Percentiles rank a stretch among this genome's conserved stretches.
Evolutionary conservation across 2,113 vertebrate species (phyloP).

Genomic region (Elachura formosa): DNA sequence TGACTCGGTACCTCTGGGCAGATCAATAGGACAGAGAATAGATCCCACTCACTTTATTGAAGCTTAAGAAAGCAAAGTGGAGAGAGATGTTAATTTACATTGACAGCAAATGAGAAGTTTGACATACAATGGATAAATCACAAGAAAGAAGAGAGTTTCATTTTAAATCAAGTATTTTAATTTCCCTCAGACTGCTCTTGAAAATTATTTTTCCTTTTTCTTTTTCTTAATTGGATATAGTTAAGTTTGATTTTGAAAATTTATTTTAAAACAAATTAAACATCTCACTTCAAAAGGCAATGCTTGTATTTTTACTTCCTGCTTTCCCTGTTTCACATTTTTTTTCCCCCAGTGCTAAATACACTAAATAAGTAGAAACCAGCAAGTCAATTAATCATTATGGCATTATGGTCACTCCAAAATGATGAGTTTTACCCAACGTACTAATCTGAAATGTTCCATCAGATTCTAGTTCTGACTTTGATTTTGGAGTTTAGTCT

Average conservation of each 20-base stretch:
- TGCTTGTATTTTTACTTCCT: background rate
- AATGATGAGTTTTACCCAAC: background rate
- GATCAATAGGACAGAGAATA: background rate
- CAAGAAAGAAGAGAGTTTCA: background rate
- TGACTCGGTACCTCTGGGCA: background rate
- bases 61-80: background rate
- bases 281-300: background rate
- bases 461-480: background rate
- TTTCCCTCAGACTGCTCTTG: background rate
- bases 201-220: background rate
- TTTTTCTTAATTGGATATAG: background rate
- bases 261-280: background rate
- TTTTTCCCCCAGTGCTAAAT: background rate
- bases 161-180: background rate
- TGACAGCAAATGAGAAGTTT: background rate
- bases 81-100: background rate
- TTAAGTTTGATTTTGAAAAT: background rate
- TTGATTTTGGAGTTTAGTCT: background rate
- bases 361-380: background rate
- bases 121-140: background rate
- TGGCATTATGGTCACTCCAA: background rate
- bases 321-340: background rate
- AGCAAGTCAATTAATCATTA: background rate
- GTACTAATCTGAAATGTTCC: background rate
- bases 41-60: background rate